Evolutionary conservation across 2,113 vertebrate genomes (phyloP).

Genomic region (Gymnarchus niloticus): DNA sequence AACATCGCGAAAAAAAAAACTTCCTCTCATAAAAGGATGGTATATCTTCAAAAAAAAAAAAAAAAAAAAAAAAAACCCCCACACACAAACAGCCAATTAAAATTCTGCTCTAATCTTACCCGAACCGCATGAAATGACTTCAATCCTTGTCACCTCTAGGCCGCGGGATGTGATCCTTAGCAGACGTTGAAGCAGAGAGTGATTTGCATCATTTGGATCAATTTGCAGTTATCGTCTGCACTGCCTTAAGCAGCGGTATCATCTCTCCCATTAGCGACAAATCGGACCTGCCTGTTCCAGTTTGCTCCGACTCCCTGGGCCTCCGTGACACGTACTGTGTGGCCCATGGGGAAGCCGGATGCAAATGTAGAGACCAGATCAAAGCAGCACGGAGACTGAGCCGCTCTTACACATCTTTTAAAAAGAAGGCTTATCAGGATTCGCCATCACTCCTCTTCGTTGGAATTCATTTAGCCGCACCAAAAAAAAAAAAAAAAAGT

Average conservation of each 20-base stretch:
- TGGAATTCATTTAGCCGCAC: neutral
- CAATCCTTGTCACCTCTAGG: neutral
- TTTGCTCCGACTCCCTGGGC: conserved; percentile 12
- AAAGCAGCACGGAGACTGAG: neutral
- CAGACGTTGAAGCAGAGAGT: neutral
- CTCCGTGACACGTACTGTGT: neutral
- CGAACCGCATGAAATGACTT: too few species aligned
- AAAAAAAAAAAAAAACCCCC: neutral
- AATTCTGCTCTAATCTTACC: neutral
- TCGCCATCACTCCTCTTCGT: too few species aligned
- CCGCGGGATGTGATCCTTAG: neutral
- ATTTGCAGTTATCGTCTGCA: conserved; percentile 39
- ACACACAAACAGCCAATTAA: neutral
- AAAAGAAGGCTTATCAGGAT: neutral
- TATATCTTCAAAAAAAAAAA: neutral
- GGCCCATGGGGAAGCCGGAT: neutral
- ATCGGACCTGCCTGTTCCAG: conserved; percentile 24
- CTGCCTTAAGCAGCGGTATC: conserved; percentile 34
- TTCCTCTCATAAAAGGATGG: neutral
- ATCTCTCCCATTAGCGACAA: conserved; percentile 36
- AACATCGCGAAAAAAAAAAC: neutral
- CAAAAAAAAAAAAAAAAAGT: too few species aligned
- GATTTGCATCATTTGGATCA: conserved; percentile 34
- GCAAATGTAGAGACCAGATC: neutral
- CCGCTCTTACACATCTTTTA: neutral